A percentile compares a stretch with the other conserved stretches of the same genome.
Conservation (phyloP, 1,140 invertebrate genomes). For the Coptotermes formosanus region DNA sequence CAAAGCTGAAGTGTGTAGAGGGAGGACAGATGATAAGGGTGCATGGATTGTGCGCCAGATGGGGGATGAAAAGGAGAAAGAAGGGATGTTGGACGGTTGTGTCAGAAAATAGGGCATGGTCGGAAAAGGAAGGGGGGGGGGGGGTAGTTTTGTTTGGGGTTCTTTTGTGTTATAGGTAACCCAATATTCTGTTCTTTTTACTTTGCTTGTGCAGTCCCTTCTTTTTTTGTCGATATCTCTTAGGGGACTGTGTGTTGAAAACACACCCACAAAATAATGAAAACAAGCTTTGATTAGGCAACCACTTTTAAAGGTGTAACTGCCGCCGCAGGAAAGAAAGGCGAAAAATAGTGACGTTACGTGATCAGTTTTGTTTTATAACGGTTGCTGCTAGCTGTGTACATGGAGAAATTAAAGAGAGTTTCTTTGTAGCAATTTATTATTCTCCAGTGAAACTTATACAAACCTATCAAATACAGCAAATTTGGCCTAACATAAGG, state of each 20-base stretch:
- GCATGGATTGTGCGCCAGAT: constrained; percentile 23
- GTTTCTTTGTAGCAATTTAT: neutral
- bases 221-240: neutral
- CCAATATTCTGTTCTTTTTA: neutral
- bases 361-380: no score
- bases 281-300: neutral
- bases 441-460: neutral
- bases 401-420: neutral
- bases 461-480: neutral
- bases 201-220: neutral
- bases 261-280: constrained; percentile 10
- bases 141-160: constrained; percentile 10
- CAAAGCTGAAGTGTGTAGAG: constrained; percentile 19
- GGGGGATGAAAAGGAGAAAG: constrained; percentile 2
- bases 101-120: neutral
- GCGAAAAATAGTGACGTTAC: neutral
- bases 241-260: neutral
- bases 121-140: neutral
- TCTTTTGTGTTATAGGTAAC: constrained; percentile 17
- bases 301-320: neutral
- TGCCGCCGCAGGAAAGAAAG: neutral
- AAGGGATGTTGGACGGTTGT: neutral
- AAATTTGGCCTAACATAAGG: neutral
- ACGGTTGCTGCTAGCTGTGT: neutral
- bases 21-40: constrained; percentile 16